Base-by-base conservation (phyloP, 2,113 vertebrate genomes). In the Gorilla gorilla region DNA sequence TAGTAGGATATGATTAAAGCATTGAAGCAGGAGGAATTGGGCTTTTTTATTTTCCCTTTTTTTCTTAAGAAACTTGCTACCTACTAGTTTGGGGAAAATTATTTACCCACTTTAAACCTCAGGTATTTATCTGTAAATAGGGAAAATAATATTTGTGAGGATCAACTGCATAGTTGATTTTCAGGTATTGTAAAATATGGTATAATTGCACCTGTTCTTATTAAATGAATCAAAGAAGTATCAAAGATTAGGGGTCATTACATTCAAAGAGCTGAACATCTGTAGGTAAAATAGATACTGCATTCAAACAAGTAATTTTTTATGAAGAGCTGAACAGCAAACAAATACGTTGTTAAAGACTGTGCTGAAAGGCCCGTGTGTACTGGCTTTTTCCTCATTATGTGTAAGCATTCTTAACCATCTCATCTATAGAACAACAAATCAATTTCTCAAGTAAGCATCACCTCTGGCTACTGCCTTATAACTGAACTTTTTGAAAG, bases 81-180 rank as follows among this genome's bases (percentile, higher is more conserved):
- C 25, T 84, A 45, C 61, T 80, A 76, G 27, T 88, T 68, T 88
- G 55, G 30, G 72, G 32, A n/a, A 93, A 84, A 64, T 88, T 83
- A 70, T 68, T 91, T 93, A 14, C 25, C 18, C 23, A 61, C 18
- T 78, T 88, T 90, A 93, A 84, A 64, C 9, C 11, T 91, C 20
- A 76, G 48, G n/a, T 85, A 92, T 22, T 72, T 22, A 85, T 48
- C 27, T 76, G 23, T 76, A 91, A 88, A 80, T 85, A 96, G 59
- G 64, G 76, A 96, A 96, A 95, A 82, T 73, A 83, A 11, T 83
- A 68, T 85, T 64, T 96, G 23, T 76, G 73, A 95, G 40, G 38
- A 76, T 93, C 8, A 92, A 70, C 18, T 93, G n/a, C 23, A 82
- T 17, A 45, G 13, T 97, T 93, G 55, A 40, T 89, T 90, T 93